phyloP scores from a whole-genome alignment of 2,113 vertebrate genomes.

The Pitta sordida region DNA sequence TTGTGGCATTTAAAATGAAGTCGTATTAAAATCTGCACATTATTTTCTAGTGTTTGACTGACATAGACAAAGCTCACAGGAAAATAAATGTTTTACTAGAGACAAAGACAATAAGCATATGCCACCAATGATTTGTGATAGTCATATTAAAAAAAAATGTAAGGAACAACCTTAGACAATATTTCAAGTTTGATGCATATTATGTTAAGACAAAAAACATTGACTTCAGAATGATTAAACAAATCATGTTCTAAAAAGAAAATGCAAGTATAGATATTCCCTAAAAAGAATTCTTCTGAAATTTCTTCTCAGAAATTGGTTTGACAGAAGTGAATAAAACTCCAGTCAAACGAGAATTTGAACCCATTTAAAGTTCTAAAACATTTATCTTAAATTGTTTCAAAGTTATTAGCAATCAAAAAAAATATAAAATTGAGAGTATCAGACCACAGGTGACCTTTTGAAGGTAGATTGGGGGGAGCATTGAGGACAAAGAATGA shows the following conservation, averaged over 20 bases:
- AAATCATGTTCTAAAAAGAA: not conserved
- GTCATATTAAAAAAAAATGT: not conserved
- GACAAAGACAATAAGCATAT: not conserved
- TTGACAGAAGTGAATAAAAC: not conserved
- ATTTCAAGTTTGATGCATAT: not conserved
- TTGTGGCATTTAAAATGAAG: not conserved
- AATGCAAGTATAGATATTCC: not conserved
- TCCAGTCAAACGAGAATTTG: not conserved
- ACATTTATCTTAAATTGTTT: not conserved
- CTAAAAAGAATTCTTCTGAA: not conserved
- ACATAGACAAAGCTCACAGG: not conserved
- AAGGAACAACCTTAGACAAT: not conserved
- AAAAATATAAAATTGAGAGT: not conserved
- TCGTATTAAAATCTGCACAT: not conserved
- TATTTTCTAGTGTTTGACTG: not conserved
- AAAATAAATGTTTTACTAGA: not conserved
- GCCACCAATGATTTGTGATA: not conserved
- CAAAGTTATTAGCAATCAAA: not conserved
- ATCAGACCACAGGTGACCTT: not conserved
- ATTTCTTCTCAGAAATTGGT: not conserved
- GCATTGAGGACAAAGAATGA: rapidly evolving
- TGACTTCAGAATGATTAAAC: not conserved
- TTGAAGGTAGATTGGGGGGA: not conserved
- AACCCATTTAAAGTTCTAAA: not conserved
- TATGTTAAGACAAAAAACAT: not conserved